Evolutionary conservation across 2,113 vertebrate genomes (phyloP).

Genomic region (Camelus dromedarius): DNA sequence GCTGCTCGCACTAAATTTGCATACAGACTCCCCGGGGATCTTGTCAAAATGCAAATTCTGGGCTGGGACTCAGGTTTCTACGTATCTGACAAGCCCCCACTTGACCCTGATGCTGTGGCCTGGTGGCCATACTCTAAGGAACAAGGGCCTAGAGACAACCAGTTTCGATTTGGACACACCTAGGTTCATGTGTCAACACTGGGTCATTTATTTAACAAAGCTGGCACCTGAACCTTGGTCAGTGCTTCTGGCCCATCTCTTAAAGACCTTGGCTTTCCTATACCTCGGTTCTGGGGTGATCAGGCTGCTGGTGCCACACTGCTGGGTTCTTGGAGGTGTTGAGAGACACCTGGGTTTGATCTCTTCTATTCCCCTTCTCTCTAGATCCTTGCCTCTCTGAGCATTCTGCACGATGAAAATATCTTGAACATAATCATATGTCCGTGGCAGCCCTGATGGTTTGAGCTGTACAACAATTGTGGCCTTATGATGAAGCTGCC

Average conservation of each 20-base stretch:
- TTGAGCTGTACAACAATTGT: neutral
- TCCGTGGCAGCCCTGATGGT: neutral
- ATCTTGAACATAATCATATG: neutral
- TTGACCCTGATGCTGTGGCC: neutral
- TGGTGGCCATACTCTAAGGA: neutral
- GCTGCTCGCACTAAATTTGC: neutral
- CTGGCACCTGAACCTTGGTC: neutral
- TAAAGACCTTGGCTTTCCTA: neutral
- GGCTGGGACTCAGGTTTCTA: neutral
- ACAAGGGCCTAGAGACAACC: neutral
- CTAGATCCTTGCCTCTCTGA: neutral
- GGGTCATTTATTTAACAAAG: neutral
- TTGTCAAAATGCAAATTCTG: neutral
- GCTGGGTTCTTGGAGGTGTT: neutral
- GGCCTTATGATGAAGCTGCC: neutral
- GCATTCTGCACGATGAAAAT: conserved; percentile 1
- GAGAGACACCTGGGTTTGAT: neutral
- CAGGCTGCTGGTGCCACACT: neutral
- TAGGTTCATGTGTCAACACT: neutral
- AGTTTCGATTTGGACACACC: neutral
- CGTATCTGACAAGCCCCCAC: neutral
- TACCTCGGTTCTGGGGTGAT: neutral
- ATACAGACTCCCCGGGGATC: neutral
- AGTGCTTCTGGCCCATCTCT: neutral
- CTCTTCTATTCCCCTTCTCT: neutral